Base-by-base conservation (phyloP, 2,113 vertebrate species). In the Formicarius rufipectus region DNA sequence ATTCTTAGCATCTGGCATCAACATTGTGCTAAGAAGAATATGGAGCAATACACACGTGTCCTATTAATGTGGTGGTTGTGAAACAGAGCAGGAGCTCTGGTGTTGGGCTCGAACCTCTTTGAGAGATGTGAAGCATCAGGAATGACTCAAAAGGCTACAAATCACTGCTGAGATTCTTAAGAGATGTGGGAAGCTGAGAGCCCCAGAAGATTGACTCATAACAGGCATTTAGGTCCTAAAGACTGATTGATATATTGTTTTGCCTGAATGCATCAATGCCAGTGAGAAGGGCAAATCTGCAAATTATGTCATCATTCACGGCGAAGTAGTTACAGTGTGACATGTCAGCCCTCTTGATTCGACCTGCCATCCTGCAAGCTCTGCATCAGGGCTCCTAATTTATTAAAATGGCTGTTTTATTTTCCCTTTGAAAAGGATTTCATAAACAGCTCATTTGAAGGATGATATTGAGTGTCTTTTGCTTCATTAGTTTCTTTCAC, bases 321-420 rank as follows among this genome's bases (percentile, higher is more conserved):
- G 55, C 45, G 71, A 95, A 87, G 59, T 95, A 94, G 77, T 96
- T 93, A 81, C 88, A 89, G 39, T 4, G 2, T 85, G 93, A 88
- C 74, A 62, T 47, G 84, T 89, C 91, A 83, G 82, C 87, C 42
- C 30, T 55, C 82, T 73, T 83, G 69, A 91, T 91, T 64, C 66
- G 91, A 74, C 67, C 84, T 93, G 89, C 53, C 49, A 91, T 58
- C 50, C 80, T 81, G 73, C 12, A 55, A 75, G 84, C 68, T 86
- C 50, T 1, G 3, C 86, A 92, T 81, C 60, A 78, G 56, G 27
- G 44, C 45, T 87, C 84, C 90, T 95, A 90, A 95, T 93, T 95
- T 95, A 94, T 96, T 95, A 90, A 91, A 94, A 95, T 83, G 81
- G 39, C 42, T 91, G 27, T 30, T 96, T 97, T 96, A 96, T 83